Percentiles rank a stretch among this genome's conserved stretches.
These are phyloP conservation scores for Plebejus anna DNA, from an alignment of 2,888 invertebrate species.

Conservation along the genomic window DNA sequence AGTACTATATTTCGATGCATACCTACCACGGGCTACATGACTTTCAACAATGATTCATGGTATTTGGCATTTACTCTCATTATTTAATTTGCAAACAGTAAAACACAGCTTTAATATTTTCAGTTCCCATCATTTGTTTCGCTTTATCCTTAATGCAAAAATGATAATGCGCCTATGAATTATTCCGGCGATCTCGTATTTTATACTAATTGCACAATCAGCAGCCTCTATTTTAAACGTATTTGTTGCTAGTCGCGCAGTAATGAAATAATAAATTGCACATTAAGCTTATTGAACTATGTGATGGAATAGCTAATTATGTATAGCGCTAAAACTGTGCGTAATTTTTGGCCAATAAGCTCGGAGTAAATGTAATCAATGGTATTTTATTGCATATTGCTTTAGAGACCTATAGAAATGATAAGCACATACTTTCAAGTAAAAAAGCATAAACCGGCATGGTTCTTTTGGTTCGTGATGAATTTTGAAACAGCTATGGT, in stretches of 20 bases:
- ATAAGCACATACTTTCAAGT: too few relatives aligned
- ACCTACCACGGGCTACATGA: too few relatives aligned
- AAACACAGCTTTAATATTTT: conserved; percentile 2
- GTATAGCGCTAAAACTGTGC: neutral
- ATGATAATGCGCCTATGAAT: conserved; percentile 11
- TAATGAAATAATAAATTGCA: conserved; percentile 3
- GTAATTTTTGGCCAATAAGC: neutral
- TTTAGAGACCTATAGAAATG: too few relatives aligned
- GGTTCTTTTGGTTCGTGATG: too few relatives aligned
- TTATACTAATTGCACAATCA: conserved; percentile 25
- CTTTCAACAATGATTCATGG: too few relatives aligned
- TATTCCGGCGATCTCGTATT: conserved; percentile 6
- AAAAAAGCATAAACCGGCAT: too few relatives aligned
- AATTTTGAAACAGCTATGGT: too few relatives aligned
- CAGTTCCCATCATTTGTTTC: neutral
- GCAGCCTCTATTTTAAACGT: conserved; percentile 15
- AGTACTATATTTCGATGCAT: too few relatives aligned
- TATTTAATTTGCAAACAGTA: neutral
- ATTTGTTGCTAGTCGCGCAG: neutral
- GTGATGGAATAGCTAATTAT: conserved; percentile 5
- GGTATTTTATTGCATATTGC: neutral
- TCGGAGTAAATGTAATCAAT: neutral
- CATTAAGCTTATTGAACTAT: conserved; percentile 1
- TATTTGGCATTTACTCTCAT: neutral
- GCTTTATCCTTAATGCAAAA: conserved; percentile 15